Evolutionary conservation across 1,140 invertebrate genomes (phyloP).

Genomic region (Trichoplusia ni): DNA sequence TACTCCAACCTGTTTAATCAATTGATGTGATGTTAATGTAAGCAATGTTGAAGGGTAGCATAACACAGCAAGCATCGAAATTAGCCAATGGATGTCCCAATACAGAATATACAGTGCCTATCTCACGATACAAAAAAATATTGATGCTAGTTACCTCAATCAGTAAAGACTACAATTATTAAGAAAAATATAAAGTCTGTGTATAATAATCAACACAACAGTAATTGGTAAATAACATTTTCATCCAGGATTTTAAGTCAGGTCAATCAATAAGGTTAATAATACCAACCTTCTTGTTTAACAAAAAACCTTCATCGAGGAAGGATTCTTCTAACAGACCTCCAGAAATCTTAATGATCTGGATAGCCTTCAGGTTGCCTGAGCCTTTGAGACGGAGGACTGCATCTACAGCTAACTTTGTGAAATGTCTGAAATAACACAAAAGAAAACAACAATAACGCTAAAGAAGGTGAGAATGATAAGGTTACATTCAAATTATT

Average conservation of each 20-base stretch:
- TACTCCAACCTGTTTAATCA: slow-evolving; percentile 76
- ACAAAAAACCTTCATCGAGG: slow-evolving; percentile 98
- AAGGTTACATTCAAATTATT: too few species aligned
- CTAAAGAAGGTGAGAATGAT: slow-evolving; percentile 6
- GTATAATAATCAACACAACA: too few species aligned
- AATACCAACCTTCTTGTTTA: slow-evolving; percentile 93
- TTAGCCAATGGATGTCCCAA: too few species aligned
- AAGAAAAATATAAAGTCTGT: too few species aligned
- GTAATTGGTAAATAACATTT: background rate
- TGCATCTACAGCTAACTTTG: slow-evolving; percentile 97
- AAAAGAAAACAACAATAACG: background rate
- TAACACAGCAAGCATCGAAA: too few species aligned
- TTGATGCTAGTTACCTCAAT: too few species aligned
- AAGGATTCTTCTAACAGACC: slow-evolving; percentile 97
- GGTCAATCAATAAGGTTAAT: background rate
- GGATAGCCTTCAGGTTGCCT: slow-evolving; percentile 97
- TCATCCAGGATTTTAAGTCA: background rate
- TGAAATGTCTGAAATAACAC: slow-evolving; percentile 86
- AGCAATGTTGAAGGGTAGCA: too few species aligned
- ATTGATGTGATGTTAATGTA: slow-evolving; percentile 2
- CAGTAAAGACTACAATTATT: too few species aligned
- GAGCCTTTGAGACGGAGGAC: slow-evolving; percentile 97
- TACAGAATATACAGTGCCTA: too few species aligned
- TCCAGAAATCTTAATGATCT: slow-evolving; percentile 98
- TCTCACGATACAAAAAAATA: too few species aligned